A percentile compares a stretch with the other conserved stretches of the same genome.
phyloP scores from a whole-genome alignment of 2,888 invertebrate species.

The Cerastis rubricosa region DNA sequence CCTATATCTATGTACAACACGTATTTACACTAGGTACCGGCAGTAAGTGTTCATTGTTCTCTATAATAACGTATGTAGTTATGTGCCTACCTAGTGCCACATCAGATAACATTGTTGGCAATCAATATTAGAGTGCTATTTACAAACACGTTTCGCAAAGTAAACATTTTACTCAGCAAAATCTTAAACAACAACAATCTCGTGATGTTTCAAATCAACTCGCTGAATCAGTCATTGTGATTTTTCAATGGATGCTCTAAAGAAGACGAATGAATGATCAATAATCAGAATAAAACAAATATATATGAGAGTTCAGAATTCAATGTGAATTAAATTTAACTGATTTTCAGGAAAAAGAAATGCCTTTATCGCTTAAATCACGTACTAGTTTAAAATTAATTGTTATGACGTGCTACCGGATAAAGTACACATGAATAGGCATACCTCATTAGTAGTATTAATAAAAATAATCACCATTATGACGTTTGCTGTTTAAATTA shows the following conservation, averaged over 20 bases:
- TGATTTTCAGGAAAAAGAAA: conserved; percentile 14
- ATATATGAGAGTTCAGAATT: neutral
- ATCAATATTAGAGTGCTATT: conserved; percentile 59
- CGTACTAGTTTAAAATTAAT: conserved; percentile 16
- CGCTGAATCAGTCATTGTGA: conserved; percentile 1
- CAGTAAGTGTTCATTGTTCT: conserved; percentile 59
- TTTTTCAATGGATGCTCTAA: conserved; percentile 8
- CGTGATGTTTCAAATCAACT: conserved; percentile 22
- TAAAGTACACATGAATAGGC: conserved; percentile 24
- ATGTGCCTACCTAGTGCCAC: conserved; percentile 17
- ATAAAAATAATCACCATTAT: conserved; percentile 60
- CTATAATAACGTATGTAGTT: conserved; percentile 41
- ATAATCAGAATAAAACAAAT: neutral
- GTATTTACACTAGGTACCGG: conserved; percentile 34
- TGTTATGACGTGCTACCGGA: conserved; percentile 8
- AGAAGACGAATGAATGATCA: neutral
- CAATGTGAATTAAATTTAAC: neutral
- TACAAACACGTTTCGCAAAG: conserved; percentile 46
- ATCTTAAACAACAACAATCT: conserved; percentile 46
- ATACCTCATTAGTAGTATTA: conserved; percentile 35
- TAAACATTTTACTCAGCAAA: conserved; percentile 44
- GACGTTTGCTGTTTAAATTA: conserved; percentile 76
- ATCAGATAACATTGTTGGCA: conserved; percentile 50
- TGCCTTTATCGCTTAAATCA: conserved; percentile 8
- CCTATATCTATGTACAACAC: conserved; percentile 49